Evolutionary conservation across 2,797 vertebrate genomes (phyloP), one percentile per base, ranked within the genome.

Genomic region (Eupleurogrammus muticus): DNA sequence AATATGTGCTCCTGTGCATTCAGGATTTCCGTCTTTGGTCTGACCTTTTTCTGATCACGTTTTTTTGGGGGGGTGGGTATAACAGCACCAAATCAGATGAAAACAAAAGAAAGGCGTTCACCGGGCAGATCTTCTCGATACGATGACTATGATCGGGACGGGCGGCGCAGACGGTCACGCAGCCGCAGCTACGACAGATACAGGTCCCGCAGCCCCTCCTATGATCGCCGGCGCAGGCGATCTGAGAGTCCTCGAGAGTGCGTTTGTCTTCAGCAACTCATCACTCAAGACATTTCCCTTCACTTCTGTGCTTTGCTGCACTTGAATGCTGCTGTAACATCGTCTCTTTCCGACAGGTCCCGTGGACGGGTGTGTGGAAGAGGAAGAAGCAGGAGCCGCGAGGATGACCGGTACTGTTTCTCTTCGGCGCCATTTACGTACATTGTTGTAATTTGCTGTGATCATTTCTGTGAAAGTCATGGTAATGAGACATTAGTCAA

Each of bases 1-100:
- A 16, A 42, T 9, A 23, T 42, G 28, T 47, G 48, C 35, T 47
- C 38, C 35, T 24, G 6, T 28, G 13, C 13, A 10, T 50, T 49
- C 17, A 50, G 3, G 24, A 21, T 34, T 32, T 2, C 3, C n/a
- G n/a, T 0, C 0, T 49, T 35, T 55, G n/a, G 8, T 8, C 3
- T 42, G 28, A 23, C 9, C 1, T 0, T 2, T 36, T 36, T 24
- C 5, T 46, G 24, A 5, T 57, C 11, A 0, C n/a, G 0, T 34
- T 21, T 49, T 3, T 9, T 35, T 46, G 50, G 44, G 16, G n/a
- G n/a, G n/a, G n/a, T 19, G 9, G 16, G 12, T 13, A 0, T 40
- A 11, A 23, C 88, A 99, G 97, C 98, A 40, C 98, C 97, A 38
- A 95, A 93, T 88, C 98, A 99, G 90, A 99, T 99, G 98, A 99